Evolutionary conservation across 2,888 invertebrate genomes (phyloP).

Genomic region (Candidula unifasciata): DNA sequence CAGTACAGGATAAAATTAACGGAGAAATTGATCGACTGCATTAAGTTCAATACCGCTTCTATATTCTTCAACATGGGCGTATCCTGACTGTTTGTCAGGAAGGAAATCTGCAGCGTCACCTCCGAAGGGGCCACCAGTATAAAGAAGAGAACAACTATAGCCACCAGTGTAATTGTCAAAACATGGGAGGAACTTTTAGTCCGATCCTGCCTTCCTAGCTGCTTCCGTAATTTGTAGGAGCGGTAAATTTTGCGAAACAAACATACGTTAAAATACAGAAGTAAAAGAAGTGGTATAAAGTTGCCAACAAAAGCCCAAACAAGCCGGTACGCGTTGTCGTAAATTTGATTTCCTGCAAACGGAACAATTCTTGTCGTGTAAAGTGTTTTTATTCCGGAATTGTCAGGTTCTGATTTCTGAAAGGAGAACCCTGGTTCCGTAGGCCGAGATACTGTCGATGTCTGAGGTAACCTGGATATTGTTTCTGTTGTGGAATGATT

Average conservation of each 20-base stretch:
- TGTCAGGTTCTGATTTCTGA: background rate
- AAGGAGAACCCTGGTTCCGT: background rate
- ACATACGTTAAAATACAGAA: conserved; percentile 73
- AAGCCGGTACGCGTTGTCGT: conserved; percentile 67
- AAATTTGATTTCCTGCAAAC: background rate
- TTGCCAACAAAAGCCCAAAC: conserved; percentile 72
- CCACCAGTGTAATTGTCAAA: conserved; percentile 73
- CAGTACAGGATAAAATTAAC: conserved; percentile 89
- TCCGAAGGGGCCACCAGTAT: conserved; percentile 75
- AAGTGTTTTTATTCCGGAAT: background rate
- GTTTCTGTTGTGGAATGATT: background rate
- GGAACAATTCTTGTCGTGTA: background rate
- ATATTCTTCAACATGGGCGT: conserved; percentile 69
- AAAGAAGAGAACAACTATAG: conserved; percentile 75
- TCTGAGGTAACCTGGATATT: background rate
- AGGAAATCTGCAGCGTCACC: conserved; percentile 67
- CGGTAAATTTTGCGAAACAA: conserved; percentile 72
- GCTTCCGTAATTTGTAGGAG: conserved; percentile 68
- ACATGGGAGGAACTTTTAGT: conserved; percentile 64
- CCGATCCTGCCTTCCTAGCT: conserved; percentile 58
- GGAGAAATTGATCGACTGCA: conserved; percentile 87
- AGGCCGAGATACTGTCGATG: background rate
- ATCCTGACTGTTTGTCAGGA: conserved; percentile 62
- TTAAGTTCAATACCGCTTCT: conserved; percentile 82
- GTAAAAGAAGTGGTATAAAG: conserved; percentile 69